Evolutionary conservation across 2,888 invertebrate genomes (phyloP).

Genomic region (Polydrusus tereticollis): DNA sequence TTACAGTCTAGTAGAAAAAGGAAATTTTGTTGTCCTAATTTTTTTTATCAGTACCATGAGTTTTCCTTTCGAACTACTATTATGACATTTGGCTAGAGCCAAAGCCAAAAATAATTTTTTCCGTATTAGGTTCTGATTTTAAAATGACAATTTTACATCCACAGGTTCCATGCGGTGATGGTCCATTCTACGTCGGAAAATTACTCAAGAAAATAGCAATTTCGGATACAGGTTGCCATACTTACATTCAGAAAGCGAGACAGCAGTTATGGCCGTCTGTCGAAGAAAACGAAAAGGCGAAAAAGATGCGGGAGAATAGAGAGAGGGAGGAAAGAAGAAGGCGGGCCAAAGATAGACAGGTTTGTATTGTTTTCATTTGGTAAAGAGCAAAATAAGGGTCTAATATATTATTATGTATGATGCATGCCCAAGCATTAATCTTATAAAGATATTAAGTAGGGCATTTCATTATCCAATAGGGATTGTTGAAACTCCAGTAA

Average conservation of each 20-base stretch:
- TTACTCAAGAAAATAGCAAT: conserved; percentile 82
- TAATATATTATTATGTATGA: too few relatives aligned
- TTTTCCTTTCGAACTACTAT: too few relatives aligned
- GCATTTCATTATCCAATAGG: too few relatives aligned
- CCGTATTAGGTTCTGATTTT: neutral
- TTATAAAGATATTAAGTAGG: too few relatives aligned
- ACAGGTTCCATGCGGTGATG: conserved; percentile 79
- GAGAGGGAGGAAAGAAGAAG: conserved; percentile 88
- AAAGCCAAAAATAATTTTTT: too few relatives aligned
- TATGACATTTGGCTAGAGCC: too few relatives aligned
- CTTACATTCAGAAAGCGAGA: conserved; percentile 72
- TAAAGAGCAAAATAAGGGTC: neutral
- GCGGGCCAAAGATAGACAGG: conserved; percentile 88
- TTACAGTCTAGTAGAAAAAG: too few relatives aligned
- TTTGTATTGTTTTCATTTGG: neutral
- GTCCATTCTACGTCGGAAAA: conserved; percentile 87
- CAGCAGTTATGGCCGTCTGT: conserved; percentile 85
- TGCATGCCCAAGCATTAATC: too few relatives aligned
- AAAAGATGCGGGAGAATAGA: conserved; percentile 75
- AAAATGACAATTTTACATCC: neutral
- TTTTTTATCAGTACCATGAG: too few relatives aligned
- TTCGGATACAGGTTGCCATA: conserved; percentile 78
- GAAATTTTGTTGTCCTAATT: too few relatives aligned
- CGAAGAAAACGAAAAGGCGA: conserved; percentile 83
- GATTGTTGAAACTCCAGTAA: too few relatives aligned